Conservation (phyloP, 53 echinoderm and acorn worm species). For the Stichopus horrens region DNA sequence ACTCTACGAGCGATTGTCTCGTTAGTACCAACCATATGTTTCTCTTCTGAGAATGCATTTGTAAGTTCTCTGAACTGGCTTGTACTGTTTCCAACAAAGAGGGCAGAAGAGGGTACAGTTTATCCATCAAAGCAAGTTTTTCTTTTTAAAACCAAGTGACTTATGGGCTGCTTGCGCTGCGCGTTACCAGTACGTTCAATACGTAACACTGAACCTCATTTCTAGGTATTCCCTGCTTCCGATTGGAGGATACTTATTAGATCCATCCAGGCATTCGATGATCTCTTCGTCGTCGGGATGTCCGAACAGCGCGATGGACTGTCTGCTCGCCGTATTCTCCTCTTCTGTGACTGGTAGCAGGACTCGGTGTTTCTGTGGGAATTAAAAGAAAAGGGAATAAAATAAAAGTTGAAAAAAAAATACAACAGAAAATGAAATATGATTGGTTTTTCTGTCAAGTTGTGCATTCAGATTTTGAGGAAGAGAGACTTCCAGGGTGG, state of each 20-base stretch:
- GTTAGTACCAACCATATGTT: no score
- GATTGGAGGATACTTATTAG: constrained; percentile 75
- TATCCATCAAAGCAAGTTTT: no score
- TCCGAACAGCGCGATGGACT: constrained; percentile 91
- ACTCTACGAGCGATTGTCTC: no score
- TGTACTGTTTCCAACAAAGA: no score
- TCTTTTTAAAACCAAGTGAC: no score
- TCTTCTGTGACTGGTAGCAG: constrained; percentile 57
- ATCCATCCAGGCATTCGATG: constrained; percentile 76
- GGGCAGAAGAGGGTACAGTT: no score
- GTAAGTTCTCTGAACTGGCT: no score
- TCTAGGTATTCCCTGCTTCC: constrained; percentile 71
- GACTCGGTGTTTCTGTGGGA: constrained; percentile 78
- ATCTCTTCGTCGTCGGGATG: constrained; percentile 74
- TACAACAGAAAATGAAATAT: not conserved
- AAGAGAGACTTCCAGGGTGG: no score
- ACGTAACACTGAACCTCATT: constrained; percentile 41
- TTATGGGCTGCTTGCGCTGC: no score
- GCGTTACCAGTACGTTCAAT: not conserved
- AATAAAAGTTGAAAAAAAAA: no score
- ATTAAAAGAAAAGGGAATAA: not conserved
- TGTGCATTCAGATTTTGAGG: not conserved
- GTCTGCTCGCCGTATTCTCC: constrained; percentile 48
- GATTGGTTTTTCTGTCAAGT: not conserved
- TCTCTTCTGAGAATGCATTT: no score